Evolutionary conservation across 2,888 invertebrate species (phyloP), one percentile per base, ranked within the genome.

Genomic region (Apotomis betuletana): DNA sequence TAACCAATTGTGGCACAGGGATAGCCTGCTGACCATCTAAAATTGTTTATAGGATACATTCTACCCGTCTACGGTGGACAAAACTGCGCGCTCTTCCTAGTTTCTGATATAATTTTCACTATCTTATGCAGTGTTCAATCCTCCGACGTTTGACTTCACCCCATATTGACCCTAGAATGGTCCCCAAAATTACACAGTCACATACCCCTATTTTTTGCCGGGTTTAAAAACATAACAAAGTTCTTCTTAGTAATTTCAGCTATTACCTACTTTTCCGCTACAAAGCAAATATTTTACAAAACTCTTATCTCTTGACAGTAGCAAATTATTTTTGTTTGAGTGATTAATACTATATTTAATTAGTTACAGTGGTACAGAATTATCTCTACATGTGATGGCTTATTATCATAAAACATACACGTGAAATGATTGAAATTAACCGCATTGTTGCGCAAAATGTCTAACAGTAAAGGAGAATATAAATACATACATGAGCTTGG

Each of bases 391-490:
- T 49, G 49, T 49, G 12, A 49, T 9, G 49, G 1, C 12, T 49
- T 49, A 10, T 49, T 10, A 49, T 49, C 49, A 49, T 64, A 64
- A 64, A 44, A 55, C 3, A 15, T 44, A 44, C 44, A 44, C 54
- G 44, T 44, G 52, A n/a, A 55, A 10, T 13, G 2, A 64, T 41
- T 38, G 5, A 3, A 12, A 12, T 9, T 55, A 0, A 2, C 13
- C 27, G 44, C 55, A 64, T 64, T 64, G 44, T 44, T 8, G 55
- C 41, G 55, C 5, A 55, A 64, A 55, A 87, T 87, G 87, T 79
- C 80, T 9, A 74, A 64, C n/a, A 82, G 81, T 67, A 84, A 84
- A 69, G 81, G 79, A 61, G 82, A 75, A 9, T 87, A 87, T 72
- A 76, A 75, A 9, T 87, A 87, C 73, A 76, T 78, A 64, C 73